These are phyloP conservation scores for Tragulus kanchil DNA, from an alignment of 2,113 vertebrate species.

Conservation along the genomic window DNA sequence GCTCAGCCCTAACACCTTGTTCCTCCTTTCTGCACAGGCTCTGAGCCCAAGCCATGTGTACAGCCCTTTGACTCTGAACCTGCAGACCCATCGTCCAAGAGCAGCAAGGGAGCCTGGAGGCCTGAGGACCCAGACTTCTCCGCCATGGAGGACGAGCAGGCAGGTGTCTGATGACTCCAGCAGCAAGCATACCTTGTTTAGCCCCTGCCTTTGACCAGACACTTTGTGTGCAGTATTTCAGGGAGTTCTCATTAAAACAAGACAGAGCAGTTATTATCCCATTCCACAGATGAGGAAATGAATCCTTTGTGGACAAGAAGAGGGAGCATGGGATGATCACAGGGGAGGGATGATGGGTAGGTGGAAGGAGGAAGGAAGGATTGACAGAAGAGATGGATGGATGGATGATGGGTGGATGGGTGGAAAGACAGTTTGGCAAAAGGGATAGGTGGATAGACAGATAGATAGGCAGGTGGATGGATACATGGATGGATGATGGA, in stretches of 20 bases:
- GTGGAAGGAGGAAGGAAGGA: background rate
- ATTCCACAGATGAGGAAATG: background rate
- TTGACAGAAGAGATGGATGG: background rate
- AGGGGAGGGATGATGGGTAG: background rate
- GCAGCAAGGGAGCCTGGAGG: background rate
- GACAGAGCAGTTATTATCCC: background rate
- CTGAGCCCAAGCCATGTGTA: slow-evolving; percentile 70
- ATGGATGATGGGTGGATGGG: background rate
- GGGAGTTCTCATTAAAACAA: background rate
- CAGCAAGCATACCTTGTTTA: background rate
- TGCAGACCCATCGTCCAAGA: background rate
- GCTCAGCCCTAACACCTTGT: background rate
- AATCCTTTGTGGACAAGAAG: background rate
- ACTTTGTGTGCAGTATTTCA: background rate
- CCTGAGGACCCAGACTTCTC: background rate
- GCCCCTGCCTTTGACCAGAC: background rate
- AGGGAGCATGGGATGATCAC: too few relatives aligned
- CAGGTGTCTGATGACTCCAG: background rate
- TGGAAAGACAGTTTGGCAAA: background rate
- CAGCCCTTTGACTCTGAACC: slow-evolving; percentile 52
- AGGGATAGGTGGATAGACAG: background rate
- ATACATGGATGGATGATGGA: background rate
- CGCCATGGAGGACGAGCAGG: slow-evolving; percentile 74
- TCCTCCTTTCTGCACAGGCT: slow-evolving; percentile 50
- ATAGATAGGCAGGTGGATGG: background rate